Evolutionary conservation across 2,888 invertebrate genomes (phyloP), one percentile per base, ranked within the genome.

Genomic region (Bruchidius siliquastri): DNA sequence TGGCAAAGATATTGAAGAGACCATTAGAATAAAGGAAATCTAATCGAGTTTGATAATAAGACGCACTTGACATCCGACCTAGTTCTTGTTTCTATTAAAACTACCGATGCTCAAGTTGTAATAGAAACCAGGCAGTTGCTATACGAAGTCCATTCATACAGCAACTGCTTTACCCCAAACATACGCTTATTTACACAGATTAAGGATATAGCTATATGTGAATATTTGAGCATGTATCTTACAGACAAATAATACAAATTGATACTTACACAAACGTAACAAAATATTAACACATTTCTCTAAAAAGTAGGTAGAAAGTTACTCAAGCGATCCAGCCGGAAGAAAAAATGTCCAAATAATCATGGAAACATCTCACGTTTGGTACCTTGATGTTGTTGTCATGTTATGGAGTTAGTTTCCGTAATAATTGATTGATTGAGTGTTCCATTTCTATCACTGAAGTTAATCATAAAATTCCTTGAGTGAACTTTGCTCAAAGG

Each of bases 81-180:
- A 26, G 26, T 26, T 8, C 49, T 49, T 71, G 76, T 79, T 79
- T 79, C 76, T 73, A 78, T 76, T 75, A 74, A 74, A 79, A 76
- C 78, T 77, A 77, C 76, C 66, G 18, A 69, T 22, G 32, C 69
- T 72, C 76, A 79, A 81, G 82, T 80, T 81, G 75, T 76, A 80
- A 80, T 78, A 79, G 80, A 82, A 83, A 80, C 72, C 30, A 72
- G 22, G 79, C 82, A 84, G 84, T 83, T 82, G 78, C 80, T 77
- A 82, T 83, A 83, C 82, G 82, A 84, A 81, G 74, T 68, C 71
- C 13, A 70, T 72, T 84, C 83, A 82, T 83, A 84, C 83, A 83
- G 80, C 82, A 81, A 84, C 84, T 84, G 82, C 49, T 49, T 49
- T 77, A 76, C 74, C 80, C 80, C 81, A 77, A 32, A 73, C 72